Conservation (phyloP, 92 coral and sea anemone species). For the Actinernus sp. region DNA sequence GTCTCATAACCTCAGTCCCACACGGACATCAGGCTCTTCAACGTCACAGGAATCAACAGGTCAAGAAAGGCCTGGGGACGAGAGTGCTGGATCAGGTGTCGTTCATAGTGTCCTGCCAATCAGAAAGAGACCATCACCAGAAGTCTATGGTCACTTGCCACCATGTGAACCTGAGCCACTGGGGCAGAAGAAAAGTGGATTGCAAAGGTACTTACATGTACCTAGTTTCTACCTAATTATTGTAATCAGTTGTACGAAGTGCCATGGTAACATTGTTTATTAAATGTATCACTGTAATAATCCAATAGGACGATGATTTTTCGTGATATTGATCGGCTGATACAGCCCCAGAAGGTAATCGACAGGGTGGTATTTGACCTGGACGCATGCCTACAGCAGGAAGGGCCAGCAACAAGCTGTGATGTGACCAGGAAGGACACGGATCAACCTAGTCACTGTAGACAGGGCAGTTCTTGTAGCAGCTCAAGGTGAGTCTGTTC, state of each 20-base stretch:
- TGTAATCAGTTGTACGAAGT: too few relatives aligned
- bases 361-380: constrained; percentile 92
- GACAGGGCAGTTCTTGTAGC: constrained; percentile 32
- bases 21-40: constrained; percentile 37
- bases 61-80: constrained; percentile 38
- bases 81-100: not conserved
- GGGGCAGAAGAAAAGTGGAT: constrained; percentile 81
- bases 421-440: too few relatives aligned
- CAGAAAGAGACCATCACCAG: constrained; percentile 81
- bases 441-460: not conserved
- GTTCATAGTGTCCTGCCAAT: constrained; percentile 76
- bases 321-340: constrained; percentile 88
- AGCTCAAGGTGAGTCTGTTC: constrained; percentile 44
- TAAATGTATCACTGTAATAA: too few relatives aligned
- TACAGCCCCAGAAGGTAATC: constrained; percentile 82
- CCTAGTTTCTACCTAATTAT: too few relatives aligned
- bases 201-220: constrained; percentile 98
- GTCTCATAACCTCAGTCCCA: constrained; percentile 2
- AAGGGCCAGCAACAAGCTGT: constrained; percentile 6
- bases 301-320: constrained; percentile 86
- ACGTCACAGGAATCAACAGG: constrained; percentile 43
- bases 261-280: too few relatives aligned
- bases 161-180: constrained; percentile 87
- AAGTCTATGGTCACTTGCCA: constrained; percentile 91
- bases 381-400: constrained; percentile 62